Evolutionary conservation across 2,888 invertebrate genomes (phyloP).

Genomic region (Hesperia comma): DNA sequence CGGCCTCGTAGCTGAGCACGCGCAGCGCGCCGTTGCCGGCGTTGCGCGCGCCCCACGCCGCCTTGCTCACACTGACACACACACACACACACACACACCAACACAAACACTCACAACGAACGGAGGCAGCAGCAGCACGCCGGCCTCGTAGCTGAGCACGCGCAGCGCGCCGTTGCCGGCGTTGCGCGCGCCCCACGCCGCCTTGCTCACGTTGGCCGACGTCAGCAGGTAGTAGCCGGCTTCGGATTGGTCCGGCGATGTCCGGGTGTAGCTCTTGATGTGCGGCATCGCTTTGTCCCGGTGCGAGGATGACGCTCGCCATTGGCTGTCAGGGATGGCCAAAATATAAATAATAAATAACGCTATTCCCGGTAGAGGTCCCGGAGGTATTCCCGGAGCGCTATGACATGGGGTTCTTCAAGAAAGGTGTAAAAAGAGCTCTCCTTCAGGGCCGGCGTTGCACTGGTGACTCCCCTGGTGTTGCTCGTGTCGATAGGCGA

Average conservation of each 20-base stretch:
- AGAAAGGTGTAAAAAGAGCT: too few relatives aligned
- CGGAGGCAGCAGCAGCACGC: slow-evolving; percentile 93
- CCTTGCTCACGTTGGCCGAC: slow-evolving; percentile 97
- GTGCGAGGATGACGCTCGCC: slow-evolving; percentile 88
- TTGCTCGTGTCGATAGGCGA: too few relatives aligned
- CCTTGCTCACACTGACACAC: slow-evolving; percentile 98
- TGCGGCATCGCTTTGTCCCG: slow-evolving; percentile 97
- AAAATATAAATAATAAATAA: too few relatives aligned
- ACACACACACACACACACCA: too few relatives aligned
- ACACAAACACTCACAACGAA: slow-evolving; percentile 91
- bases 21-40: slow-evolving; percentile 84
- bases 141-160: slow-evolving; percentile 95
- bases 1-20: slow-evolving; percentile 95
- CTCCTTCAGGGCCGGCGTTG: too few relatives aligned
- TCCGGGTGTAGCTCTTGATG: slow-evolving; percentile 94
- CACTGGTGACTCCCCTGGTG: too few relatives aligned
- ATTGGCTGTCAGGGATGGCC: too few relatives aligned
- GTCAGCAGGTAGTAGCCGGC: slow-evolving; percentile 94
- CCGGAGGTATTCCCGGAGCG: too few relatives aligned
- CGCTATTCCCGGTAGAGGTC: too few relatives aligned
- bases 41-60: slow-evolving; percentile 95
- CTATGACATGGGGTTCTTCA: too few relatives aligned
- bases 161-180: slow-evolving; percentile 84
- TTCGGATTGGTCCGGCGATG: slow-evolving; percentile 86
- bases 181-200: slow-evolving; percentile 95